These are phyloP conservation scores for Sarcoramphus papa DNA, from an alignment of 2,797 vertebrate species.

Conservation along the genomic window DNA sequence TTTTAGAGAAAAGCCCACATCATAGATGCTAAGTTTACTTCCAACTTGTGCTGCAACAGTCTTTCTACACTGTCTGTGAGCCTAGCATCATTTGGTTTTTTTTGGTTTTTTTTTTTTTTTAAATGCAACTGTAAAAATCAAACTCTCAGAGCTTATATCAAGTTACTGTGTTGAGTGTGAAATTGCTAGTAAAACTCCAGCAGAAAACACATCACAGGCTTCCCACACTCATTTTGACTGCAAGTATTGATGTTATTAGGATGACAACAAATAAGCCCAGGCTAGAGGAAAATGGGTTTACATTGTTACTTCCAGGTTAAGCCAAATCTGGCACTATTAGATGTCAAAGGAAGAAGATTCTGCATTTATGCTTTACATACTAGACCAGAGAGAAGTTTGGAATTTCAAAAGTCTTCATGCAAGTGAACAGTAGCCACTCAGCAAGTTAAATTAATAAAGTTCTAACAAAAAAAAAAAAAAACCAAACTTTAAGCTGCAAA, in stretches of 20 bases:
- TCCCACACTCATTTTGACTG: background rate
- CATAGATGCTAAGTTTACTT: background rate
- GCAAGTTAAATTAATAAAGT: background rate
- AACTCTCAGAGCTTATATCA: background rate
- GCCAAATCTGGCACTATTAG: background rate
- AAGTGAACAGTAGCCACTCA: background rate
- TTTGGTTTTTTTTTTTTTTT: no score
- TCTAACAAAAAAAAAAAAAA: background rate
- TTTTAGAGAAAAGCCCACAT: background rate
- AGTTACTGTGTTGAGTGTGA: background rate
- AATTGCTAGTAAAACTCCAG: background rate
- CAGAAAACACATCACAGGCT: background rate
- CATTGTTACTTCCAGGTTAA: background rate
- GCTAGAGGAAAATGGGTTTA: background rate
- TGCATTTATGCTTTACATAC: background rate
- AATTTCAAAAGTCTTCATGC: background rate
- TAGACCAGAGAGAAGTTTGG: background rate
- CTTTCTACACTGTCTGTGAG: background rate
- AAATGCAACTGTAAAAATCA: background rate
- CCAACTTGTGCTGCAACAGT: background rate
- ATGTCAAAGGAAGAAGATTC: background rate
- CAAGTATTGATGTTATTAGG: background rate
- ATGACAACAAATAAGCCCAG: background rate
- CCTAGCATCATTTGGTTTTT: no score
- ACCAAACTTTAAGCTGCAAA: background rate